A percentile compares a stretch with the other conserved stretches of the same genome.
Conservation (phyloP, 2,888 invertebrate species). For the Phaedon cochleariae region DNA sequence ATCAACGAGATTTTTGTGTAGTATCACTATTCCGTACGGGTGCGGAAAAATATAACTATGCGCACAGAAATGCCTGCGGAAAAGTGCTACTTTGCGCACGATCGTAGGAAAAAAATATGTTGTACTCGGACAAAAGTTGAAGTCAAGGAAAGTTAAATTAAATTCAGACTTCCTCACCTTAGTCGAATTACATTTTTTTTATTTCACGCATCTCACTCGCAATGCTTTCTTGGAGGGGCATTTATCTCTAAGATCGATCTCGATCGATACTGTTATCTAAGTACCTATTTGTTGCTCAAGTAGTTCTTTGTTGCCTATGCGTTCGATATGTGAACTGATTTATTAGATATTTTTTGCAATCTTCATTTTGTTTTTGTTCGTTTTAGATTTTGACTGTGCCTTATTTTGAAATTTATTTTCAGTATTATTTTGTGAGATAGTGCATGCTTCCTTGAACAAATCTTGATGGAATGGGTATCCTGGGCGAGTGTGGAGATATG, state of each 20-base stretch:
- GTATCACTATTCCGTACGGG: no score
- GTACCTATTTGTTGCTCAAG: background rate
- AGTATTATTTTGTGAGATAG: slow-evolving; percentile 39
- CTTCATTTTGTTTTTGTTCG: slow-evolving; percentile 25
- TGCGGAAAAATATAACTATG: no score
- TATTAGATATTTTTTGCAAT: slow-evolving; percentile 9
- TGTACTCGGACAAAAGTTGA: no score
- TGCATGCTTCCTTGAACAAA: slow-evolving; percentile 26
- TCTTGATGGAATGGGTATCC: slow-evolving; percentile 31
- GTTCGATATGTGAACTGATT: background rate
- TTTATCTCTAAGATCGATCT: background rate
- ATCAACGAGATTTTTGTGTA: no score
- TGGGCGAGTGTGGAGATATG: slow-evolving; percentile 27
- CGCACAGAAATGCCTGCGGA: no score
- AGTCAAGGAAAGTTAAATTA: no score
- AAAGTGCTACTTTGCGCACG: no score
- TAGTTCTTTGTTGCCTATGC: slow-evolving; percentile 4
- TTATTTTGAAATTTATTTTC: slow-evolving; percentile 33
- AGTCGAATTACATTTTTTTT: no score
- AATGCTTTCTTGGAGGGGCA: slow-evolving; percentile 1
- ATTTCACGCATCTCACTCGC: background rate
- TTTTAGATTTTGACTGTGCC: slow-evolving; percentile 22
- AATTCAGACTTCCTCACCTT: no score
- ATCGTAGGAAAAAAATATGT: no score
- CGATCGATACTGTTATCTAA: slow-evolving; percentile 1